Conservation (phyloP, 2,888 invertebrate species). For the Nomada fabriciana region DNA sequence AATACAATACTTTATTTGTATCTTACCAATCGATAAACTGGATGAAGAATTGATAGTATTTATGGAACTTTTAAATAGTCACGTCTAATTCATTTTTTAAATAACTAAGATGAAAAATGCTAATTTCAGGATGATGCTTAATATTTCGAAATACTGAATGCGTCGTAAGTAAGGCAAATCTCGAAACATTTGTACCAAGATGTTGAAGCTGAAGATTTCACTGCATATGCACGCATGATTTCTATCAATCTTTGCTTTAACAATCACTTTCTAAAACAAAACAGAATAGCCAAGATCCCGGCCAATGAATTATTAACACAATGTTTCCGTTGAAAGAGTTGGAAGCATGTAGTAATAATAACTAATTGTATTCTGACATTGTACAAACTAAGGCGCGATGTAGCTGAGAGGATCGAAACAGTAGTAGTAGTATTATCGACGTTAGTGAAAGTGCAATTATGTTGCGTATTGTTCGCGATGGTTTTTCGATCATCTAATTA, state of each 20-base stretch:
- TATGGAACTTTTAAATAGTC: too few relatives aligned
- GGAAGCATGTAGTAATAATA: neutral
- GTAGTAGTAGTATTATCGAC: neutral
- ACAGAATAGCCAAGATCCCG: neutral
- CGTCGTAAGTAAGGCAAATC: neutral
- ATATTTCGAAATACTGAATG: neutral
- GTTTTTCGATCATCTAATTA: neutral
- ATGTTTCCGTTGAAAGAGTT: neutral
- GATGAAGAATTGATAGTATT: too few relatives aligned
- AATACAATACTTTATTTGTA: too few relatives aligned
- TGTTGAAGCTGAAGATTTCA: slow-evolving; percentile 8
- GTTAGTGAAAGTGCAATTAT: slow-evolving; percentile 1
- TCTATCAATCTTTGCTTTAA: slow-evolving; percentile 24
- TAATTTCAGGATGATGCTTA: too few relatives aligned
- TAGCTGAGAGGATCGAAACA: neutral
- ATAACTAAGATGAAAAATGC: too few relatives aligned
- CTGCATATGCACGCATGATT: slow-evolving; percentile 20
- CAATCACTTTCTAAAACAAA: slow-evolving; percentile 20
- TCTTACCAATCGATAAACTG: too few relatives aligned
- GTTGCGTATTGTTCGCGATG: neutral
- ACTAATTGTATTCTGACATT: neutral
- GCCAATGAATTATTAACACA: slow-evolving; percentile 6
- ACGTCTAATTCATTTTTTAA: too few relatives aligned
- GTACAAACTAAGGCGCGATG: neutral
- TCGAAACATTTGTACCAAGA: neutral